Conservation (phyloP, 35 echinoderm and acorn worm genomes). For the Ptychodera flava region DNA sequence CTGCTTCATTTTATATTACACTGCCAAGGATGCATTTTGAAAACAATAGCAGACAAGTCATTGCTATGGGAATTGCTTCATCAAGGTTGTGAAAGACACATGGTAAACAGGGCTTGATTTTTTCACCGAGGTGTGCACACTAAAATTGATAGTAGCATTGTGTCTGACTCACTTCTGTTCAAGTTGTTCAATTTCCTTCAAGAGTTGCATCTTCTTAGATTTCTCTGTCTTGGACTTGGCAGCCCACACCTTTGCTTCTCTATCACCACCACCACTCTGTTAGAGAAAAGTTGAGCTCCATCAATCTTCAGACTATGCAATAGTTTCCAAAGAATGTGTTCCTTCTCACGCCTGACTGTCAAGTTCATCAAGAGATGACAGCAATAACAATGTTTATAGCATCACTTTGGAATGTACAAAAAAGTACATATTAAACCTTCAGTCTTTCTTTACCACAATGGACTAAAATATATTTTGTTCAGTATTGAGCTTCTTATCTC, state of each 20-base stretch:
- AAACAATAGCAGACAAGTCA: too few relatives aligned
- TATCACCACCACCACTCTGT: slow-evolving; percentile 18
- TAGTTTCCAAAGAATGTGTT: background rate
- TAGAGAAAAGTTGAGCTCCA: background rate
- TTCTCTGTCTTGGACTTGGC: slow-evolving; percentile 67
- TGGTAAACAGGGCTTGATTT: background rate
- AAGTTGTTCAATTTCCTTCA: slow-evolving; percentile 78
- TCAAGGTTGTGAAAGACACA: too few relatives aligned
- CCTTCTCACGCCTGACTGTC: background rate
- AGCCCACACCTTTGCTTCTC: slow-evolving; percentile 28
- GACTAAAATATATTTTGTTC: too few relatives aligned
- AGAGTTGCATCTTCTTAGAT: slow-evolving; percentile 78
- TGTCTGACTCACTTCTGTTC: slow-evolving; percentile 57
- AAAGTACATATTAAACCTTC: background rate
- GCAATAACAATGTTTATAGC: too few relatives aligned
- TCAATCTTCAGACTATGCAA: background rate
- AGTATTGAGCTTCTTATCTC: too few relatives aligned
- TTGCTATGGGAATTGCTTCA: too few relatives aligned
- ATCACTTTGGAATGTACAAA: background rate
- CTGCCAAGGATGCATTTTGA: too few relatives aligned
- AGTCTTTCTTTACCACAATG: background rate
- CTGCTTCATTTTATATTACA: too few relatives aligned
- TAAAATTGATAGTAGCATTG: background rate
- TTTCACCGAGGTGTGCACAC: background rate
- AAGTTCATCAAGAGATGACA: background rate